Evolutionary conservation across 2,113 vertebrate genomes (phyloP), one percentile per base, ranked within the genome.

Genomic region (Synodontis membranacea): DNA sequence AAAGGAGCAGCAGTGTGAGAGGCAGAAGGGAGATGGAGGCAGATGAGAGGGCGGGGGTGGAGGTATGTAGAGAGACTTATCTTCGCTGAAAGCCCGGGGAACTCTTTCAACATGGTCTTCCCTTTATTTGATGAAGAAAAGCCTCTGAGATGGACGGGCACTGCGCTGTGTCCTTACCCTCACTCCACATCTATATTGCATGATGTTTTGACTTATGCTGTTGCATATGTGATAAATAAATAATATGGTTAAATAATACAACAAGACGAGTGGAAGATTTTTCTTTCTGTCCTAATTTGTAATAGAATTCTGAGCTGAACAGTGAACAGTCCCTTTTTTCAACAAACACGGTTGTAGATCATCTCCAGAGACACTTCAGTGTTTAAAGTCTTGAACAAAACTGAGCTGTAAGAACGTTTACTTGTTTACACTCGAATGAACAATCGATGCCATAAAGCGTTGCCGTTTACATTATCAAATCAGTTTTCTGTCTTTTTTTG

Each of bases 1-100:
- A 88, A 92, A 91, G 44, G 62, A 87, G 88, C 44, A 86, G 86
- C 58, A 82, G 42, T 74, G 82, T 46, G 17, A 89, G 64, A 75
- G 80, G 86, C 60, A 84, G 79, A 17, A 52, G 42, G 52, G n/a
- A 81, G 82, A 86, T 62, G 83, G 88, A 31, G 81, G 39, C 14
- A 86, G n/a, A 48, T 72, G 23, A 74, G 7, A 83, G 50, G 79
- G 78, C 31, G 31, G 37, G 76, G 76, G 76, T 79, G 31, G 62
- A 82, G 62, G 52, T 74, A 84, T 76, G 79, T 80, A 60, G 52
- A 79, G 70, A 84, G 68, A 86, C 66, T 86, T 86, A 87, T 89
- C 83, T 37, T 28, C 62, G 62, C 66, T 90, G 82, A 88, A 82
- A 86, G 74, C 78, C 44, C 37, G 62, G 68, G 74, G 82, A 82